Conservation (phyloP, 1,140 invertebrate species). For the Drosophila mayri region DNA sequence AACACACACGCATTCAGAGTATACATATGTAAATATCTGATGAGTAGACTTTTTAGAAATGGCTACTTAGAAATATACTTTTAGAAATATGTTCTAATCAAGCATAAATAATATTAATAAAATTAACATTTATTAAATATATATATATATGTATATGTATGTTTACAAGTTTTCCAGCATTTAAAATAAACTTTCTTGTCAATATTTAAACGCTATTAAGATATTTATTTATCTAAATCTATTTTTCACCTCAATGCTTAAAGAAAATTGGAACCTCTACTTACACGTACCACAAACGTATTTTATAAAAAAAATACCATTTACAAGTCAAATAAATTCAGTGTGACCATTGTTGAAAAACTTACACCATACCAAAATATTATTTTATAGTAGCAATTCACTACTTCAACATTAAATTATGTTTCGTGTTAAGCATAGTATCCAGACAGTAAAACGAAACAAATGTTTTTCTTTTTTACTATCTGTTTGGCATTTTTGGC, state of each 20-base stretch:
- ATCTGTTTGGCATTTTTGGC: too few relatives aligned
- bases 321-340: neutral
- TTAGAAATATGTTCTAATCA: neutral
- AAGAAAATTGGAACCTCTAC: neutral
- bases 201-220: neutral
- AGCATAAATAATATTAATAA: neutral
- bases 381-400: neutral
- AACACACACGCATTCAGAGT: neutral
- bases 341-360: neutral
- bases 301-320: neutral
- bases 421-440: neutral
- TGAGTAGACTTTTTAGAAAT: neutral
- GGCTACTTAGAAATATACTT: neutral
- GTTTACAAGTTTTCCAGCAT: too few relatives aligned
- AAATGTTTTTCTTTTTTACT: too few relatives aligned
- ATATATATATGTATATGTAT: neutral
- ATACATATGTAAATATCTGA: neutral
- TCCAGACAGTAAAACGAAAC: too few relatives aligned
- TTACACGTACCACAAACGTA: conserved; percentile 11
- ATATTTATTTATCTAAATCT: neutral
- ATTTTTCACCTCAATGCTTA: too few relatives aligned
- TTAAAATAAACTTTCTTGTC: too few relatives aligned
- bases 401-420: neutral
- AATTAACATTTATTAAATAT: neutral
- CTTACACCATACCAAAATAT: neutral